Base-by-base conservation (phyloP, 2,888 invertebrate genomes). In the Pecten maximus region DNA sequence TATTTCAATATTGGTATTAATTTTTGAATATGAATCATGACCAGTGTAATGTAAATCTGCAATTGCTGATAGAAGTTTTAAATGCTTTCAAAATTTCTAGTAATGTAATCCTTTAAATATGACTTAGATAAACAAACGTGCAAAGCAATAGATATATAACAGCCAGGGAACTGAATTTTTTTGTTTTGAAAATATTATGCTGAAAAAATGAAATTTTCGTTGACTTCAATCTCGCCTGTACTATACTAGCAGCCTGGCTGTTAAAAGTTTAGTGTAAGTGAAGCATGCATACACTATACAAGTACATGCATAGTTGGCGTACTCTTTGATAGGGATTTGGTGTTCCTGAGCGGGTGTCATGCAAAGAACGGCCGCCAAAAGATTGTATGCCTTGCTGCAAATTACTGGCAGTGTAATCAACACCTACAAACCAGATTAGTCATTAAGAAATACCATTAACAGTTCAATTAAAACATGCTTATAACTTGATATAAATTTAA, bases 321-420 rank as follows among this genome's bases (percentile, higher is more conserved):
- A 94, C 94, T 91, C 91, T 92, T 50, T 94, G 94, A 88, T 94
- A 94, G 19, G 94, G 94, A 87, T 94, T 94, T 6, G 93, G 92
- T 74, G 92, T 92, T 15, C 89, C 74, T 15, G 91, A 90, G 74
- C 92, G 93, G 35, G 94, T 74, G 40, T 93, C 91, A 91, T 96
- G 96, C 86, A 96, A 92, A 90, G 94, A 94, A 54, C 94, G 93
- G 4, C 95, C 95, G 87, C 93, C 92, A 92, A 95, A 95, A 2
- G 95, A 95, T 88, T 60, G 91, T 74, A 92, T 88, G 23, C 96
- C 96, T 89, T 96, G 96, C 88, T 93, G 93, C 10, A 93, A 54
- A 90, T 96, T 96, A 89, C 96, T 96, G 4, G 94, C 93, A 12
- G 96, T 96, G 91, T 93, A 96, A 93, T 96, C 96, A 91, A 96